Percentiles rank a stretch among this genome's conserved stretches.
These are phyloP conservation scores for Romanogobio albipinnatus DNA, from an alignment of 2,113 vertebrate genomes.

Conservation along the genomic window DNA sequence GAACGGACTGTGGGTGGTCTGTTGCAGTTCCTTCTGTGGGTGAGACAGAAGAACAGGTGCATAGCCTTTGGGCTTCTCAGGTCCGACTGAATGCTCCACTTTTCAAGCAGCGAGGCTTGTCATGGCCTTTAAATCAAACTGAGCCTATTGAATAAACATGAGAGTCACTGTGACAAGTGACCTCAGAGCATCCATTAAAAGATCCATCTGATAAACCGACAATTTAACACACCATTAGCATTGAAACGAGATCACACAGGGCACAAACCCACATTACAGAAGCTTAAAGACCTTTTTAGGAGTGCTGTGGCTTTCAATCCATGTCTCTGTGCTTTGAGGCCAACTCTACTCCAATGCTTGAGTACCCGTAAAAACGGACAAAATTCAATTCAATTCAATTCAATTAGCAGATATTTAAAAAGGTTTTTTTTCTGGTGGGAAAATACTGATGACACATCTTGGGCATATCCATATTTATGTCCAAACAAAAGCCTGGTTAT, in stretches of 20 bases:
- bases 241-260: constrained; percentile 40
- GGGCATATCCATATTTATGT: too few relatives aligned
- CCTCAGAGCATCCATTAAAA: constrained; percentile 37
- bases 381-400: neutral
- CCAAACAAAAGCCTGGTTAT: too few relatives aligned
- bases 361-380: neutral
- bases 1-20: neutral
- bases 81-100: neutral
- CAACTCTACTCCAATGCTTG: neutral
- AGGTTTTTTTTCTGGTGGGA: too few relatives aligned
- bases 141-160: constrained; percentile 49
- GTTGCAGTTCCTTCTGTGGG: neutral
- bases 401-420: neutral
- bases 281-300: constrained; percentile 12
- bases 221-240: constrained; percentile 57
- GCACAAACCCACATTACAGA: constrained; percentile 52
- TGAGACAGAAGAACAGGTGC: constrained; percentile 8
- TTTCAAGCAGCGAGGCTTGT: constrained; percentile 11
- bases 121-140: neutral
- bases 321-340: neutral
- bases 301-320: neutral
- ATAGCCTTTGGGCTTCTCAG: neutral
- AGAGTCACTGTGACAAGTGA: constrained; percentile 1
- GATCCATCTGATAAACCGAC: constrained; percentile 51
- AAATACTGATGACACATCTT: too few relatives aligned